A percentile compares a stretch with the other conserved stretches of the same genome.
Evolutionary conservation across 2,888 invertebrate species (phyloP).

Genomic region (Drosophila pegasa): DNA sequence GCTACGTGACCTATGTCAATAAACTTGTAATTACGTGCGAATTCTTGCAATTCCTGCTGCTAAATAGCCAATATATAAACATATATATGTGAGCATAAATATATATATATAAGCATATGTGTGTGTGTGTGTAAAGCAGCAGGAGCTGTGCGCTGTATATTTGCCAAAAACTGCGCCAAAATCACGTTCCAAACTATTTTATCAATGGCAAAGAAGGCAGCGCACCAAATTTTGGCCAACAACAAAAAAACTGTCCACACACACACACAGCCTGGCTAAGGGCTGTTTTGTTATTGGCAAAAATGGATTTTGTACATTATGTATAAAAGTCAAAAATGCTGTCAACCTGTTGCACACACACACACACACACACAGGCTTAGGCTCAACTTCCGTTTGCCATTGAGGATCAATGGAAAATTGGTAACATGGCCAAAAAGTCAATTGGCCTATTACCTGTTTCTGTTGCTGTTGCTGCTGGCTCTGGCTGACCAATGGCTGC

Average conservation of each 20-base stretch:
- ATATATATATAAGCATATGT: constrained; percentile 2
- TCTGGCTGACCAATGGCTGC: constrained; percentile 53
- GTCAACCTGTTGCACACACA: constrained; percentile 73
- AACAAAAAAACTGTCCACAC: constrained; percentile 11
- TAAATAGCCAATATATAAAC: constrained; percentile 25
- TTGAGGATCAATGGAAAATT: constrained; percentile 62
- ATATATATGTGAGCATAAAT: constrained; percentile 14
- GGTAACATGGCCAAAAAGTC: constrained; percentile 74
- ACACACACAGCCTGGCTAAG: constrained; percentile 3
- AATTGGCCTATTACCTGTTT: constrained; percentile 55
- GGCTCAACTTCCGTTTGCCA: constrained; percentile 54
- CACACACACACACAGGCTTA: constrained; percentile 12
- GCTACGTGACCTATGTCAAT: constrained; percentile 77
- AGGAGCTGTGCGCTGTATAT: constrained; percentile 62
- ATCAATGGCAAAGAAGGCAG: constrained; percentile 66
- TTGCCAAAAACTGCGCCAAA: constrained; percentile 76
- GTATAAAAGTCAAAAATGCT: constrained; percentile 73
- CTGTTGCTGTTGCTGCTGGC: not conserved
- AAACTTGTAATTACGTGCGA: constrained; percentile 73
- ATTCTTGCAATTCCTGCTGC: constrained; percentile 40
- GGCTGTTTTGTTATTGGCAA: constrained; percentile 35
- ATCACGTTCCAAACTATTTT: constrained; percentile 82
- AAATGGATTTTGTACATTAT: constrained; percentile 40
- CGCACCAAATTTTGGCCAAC: constrained; percentile 26
- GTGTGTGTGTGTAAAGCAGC: constrained; percentile 47